Percentiles rank a stretch among this genome's conserved stretches.
Evolutionary conservation across 2,888 invertebrate species (phyloP).

Genomic region (Charanyca ferruginea): DNA sequence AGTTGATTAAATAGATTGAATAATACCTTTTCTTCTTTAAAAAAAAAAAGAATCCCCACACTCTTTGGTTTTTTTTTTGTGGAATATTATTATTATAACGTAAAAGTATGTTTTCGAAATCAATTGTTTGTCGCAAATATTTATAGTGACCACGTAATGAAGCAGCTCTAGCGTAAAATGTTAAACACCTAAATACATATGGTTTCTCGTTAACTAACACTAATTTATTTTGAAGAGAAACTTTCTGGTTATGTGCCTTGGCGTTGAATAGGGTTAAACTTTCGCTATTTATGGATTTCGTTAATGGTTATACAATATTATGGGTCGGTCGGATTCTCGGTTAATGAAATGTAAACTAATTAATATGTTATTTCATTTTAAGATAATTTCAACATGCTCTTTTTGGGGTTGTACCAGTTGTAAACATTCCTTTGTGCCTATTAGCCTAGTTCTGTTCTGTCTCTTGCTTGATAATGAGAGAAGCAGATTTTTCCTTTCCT

Average conservation of each 20-base stretch:
- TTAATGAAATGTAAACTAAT: constrained; percentile 24
- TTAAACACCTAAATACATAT: constrained; percentile 29
- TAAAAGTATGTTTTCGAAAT: background rate
- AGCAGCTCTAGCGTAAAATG: background rate
- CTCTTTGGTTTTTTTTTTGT: too few species aligned
- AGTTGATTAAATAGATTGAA: too few species aligned
- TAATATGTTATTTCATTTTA: background rate
- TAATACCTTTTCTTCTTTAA: too few species aligned
- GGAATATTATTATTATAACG: too few species aligned
- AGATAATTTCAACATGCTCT: constrained; percentile 1
- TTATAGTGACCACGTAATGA: background rate
- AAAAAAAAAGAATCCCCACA: too few species aligned
- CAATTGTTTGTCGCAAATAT: constrained; percentile 31
- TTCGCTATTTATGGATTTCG: constrained; percentile 15
- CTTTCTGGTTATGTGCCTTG: constrained; percentile 23
- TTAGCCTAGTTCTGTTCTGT: too few species aligned
- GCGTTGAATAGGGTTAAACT: constrained; percentile 53
- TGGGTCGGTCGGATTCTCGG: background rate
- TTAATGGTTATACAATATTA: constrained; percentile 29
- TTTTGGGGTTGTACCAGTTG: too few species aligned
- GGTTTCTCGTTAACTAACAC: constrained; percentile 23
- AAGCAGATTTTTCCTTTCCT: too few species aligned
- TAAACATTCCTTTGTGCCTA: too few species aligned
- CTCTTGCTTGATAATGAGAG: too few species aligned
- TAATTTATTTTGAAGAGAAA: constrained; percentile 38